Evolutionary conservation across 1,140 invertebrate species (phyloP).

Genomic region (Tetraneura akinire): DNA sequence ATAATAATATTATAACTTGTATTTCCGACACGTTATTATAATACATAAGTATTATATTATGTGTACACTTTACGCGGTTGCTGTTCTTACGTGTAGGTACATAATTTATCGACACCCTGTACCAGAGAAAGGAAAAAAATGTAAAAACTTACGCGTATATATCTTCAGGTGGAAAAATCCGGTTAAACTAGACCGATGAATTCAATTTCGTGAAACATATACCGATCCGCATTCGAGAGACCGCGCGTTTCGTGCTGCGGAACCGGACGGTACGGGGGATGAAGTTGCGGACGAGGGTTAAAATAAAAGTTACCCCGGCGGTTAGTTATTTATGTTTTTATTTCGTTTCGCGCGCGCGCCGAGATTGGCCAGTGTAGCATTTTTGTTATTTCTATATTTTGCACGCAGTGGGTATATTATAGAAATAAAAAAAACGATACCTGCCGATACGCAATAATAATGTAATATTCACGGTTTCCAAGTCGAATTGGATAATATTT

Average conservation of each 20-base stretch:
- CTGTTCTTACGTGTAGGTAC: no score
- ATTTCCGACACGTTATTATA: no score
- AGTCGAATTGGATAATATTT: no score
- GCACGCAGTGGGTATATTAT: not conserved
- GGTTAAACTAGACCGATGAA: not conserved
- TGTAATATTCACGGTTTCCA: no score
- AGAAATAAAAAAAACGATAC: not conserved
- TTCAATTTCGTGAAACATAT: conserved; percentile 11
- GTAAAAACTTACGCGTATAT: not conserved
- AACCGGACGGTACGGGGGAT: not conserved
- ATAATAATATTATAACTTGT: no score
- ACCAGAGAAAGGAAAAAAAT: no score
- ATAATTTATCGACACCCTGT: no score
- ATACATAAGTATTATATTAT: no score
- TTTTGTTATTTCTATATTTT: no score
- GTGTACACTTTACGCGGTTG: no score
- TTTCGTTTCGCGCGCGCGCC: not conserved
- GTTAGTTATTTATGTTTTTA: conserved; percentile 33
- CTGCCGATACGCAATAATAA: conserved; percentile 8
- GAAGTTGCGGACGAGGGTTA: not conserved
- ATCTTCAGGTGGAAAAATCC: conserved; percentile 27
- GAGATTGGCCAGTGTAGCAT: not conserved
- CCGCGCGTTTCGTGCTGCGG: no score
- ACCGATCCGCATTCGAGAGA: not conserved
- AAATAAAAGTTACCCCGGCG: conserved; percentile 19